Conservation (phyloP, 2,113 vertebrate species). For the Rhea americana region DNA sequence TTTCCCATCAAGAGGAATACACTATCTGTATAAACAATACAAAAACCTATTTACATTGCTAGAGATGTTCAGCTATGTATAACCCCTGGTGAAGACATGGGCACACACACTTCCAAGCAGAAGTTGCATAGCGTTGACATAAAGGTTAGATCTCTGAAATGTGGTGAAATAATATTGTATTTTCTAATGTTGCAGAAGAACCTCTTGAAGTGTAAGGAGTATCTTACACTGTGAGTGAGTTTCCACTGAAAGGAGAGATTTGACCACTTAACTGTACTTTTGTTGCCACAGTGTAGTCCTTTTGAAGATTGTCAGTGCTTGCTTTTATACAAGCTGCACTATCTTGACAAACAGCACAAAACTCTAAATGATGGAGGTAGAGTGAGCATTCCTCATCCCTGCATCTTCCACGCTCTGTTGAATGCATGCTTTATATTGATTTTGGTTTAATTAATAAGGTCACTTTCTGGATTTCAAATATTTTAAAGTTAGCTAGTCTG, state of each 20-base stretch:
- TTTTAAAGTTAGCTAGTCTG: neutral
- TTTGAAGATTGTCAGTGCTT: neutral
- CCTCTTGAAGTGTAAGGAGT: neutral
- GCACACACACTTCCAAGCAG: rapidly evolving
- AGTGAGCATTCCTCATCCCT: neutral
- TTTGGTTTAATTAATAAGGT: neutral
- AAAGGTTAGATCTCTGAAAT: neutral
- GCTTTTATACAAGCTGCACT: neutral
- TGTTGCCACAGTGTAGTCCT: neutral
- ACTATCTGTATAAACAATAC: neutral
- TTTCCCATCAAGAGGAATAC: neutral
- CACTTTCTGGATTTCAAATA: neutral
- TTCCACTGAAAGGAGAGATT: neutral
- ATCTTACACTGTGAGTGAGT: neutral
- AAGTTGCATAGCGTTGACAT: neutral
- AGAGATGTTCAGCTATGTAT: neutral
- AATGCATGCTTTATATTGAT: neutral
- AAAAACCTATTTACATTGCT: neutral
- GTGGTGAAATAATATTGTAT: neutral
- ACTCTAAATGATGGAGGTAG: neutral
- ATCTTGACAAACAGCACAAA: neutral
- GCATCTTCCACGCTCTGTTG: neutral
- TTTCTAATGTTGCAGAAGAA: neutral
- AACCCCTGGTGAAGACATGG: neutral
- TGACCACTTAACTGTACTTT: neutral